Base-by-base conservation (phyloP, 1,140 invertebrate species). In the Pseudomyrmex gracilis region DNA sequence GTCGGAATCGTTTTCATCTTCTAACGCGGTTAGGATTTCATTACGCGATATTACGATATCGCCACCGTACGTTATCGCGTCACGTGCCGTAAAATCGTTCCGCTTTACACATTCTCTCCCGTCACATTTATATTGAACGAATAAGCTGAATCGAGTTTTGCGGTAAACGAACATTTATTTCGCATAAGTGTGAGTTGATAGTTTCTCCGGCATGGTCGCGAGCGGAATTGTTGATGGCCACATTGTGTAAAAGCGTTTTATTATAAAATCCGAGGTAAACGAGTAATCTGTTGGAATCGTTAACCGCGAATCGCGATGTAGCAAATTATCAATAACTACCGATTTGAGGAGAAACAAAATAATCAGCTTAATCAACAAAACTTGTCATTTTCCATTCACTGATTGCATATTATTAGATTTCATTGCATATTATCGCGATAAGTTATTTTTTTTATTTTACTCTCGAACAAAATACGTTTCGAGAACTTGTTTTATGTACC, bases 1-100 rank as follows among this genome's bases (percentile, higher is more conserved):
- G 51, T 17, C 45, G 57, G 51, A 82, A 85, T 76, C 49, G 53
- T 66, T 71, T 64, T 60, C 63, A 34, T 66, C 58, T 47, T 51
- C 61, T 64, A 84, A 84, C 67, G 58, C 58, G 53, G 53, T 84
- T 87, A 34, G 64, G 87, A 88, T 76, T 76, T 88, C 82, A 74
- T 86, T 80, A 74, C 67, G 55, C 49, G 55, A 78, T 78, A 84
- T 87, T 83, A 87, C 80, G 71, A 86, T 77, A 58, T 53, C 63
- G 7, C 22, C 43, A 53, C 49, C 60, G 13, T 34, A n/a, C 49
- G 61, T 51, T 78, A 78, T 74, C 76, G 34, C 34, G 77, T 82
- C 49, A 74, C 60, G 68, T 55, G 53, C 70, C 57, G 83, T 87
- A 77, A 83, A 86, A 86, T 86, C 58, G 60, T 17, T 22, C 70